Conservation (phyloP, 2,113 vertebrate genomes). For the Serilophus lunatus region DNA sequence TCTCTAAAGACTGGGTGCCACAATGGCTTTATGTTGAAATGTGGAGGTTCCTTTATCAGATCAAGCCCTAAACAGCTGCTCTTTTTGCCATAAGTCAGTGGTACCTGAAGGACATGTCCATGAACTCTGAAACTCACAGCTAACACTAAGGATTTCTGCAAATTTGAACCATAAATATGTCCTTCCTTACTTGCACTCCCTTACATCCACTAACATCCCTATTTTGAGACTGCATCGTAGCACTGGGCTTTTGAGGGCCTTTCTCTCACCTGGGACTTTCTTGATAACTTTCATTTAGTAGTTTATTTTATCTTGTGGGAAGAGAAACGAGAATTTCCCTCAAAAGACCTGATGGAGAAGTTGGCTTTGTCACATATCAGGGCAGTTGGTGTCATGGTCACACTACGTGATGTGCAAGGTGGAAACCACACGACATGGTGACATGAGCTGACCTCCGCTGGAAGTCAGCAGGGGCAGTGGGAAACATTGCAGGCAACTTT, state of each 20-base stretch:
- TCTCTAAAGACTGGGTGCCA: background rate
- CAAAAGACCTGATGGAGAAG: background rate
- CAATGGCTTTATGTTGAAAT: background rate
- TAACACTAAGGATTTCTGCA: background rate
- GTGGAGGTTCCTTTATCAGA: background rate
- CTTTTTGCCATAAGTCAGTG: background rate
- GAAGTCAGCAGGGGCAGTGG: background rate
- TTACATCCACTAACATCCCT: background rate
- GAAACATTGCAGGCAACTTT: background rate
- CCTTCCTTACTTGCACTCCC: background rate
- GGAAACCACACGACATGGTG: background rate
- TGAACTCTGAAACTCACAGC: background rate
- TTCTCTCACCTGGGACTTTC: background rate
- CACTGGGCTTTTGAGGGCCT: fast-evolving
- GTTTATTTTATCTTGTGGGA: background rate
- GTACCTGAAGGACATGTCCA: fast-evolving
- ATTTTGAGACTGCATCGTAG: background rate
- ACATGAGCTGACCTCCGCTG: background rate
- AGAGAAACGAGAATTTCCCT: background rate
- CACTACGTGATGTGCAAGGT: fast-evolving
- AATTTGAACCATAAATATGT: background rate
- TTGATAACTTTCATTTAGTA: background rate
- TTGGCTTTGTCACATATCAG: background rate
- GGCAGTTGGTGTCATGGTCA: background rate
- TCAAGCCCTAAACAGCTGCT: background rate